phyloP scores from a whole-genome alignment of 2,797 vertebrate genomes.

The Coluber constrictor region DNA sequence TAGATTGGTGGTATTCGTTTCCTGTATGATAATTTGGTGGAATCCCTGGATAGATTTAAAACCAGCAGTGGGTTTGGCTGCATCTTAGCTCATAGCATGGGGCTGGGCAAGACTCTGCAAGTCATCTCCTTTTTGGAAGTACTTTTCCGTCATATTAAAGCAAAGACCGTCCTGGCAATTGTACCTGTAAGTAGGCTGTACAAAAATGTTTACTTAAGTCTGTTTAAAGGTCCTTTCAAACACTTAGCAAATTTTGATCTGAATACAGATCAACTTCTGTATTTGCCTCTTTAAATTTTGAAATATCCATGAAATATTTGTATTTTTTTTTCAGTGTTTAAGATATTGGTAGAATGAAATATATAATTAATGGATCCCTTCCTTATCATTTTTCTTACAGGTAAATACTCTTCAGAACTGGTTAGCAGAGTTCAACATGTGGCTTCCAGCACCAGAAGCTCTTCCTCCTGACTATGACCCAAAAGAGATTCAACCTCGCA shows the following conservation, averaged over 20 bases:
- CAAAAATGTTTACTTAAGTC: background rate
- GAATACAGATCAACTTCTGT: background rate
- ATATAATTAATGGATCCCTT: background rate
- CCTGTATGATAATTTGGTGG: constrained; percentile 96
- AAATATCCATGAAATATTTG: background rate
- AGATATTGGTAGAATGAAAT: background rate
- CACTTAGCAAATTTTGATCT: background rate
- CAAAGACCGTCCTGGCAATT: constrained; percentile 95
- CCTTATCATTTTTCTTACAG: constrained; percentile 62
- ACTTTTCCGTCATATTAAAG: constrained; percentile 90
- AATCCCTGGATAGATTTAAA: constrained; percentile 93
- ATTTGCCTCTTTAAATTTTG: background rate
- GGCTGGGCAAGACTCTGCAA: constrained; percentile 95
- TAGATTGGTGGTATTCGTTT: constrained; percentile 98
- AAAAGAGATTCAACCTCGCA: constrained; percentile 76
- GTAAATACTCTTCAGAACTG: constrained; percentile 99
- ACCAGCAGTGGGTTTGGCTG: constrained; percentile 95
- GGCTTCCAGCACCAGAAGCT: constrained; percentile 89
- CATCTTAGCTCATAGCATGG: constrained; percentile 98
- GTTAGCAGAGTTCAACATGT: constrained; percentile 96
- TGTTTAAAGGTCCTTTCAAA: background rate
- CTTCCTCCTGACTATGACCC: constrained; percentile 84
- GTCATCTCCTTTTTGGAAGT: constrained; percentile 98
- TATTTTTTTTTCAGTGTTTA: background rate
- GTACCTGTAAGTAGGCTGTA: constrained; percentile 85